Conservation (phyloP, 2,113 vertebrate species). For the pig (Sus scrofa) region T2T-Sscrofa CM000822.6:7785501-7786000, state of each 20-base stretch:
- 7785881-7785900: not conserved
- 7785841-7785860: not conserved
- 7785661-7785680: not conserved
- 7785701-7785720: not conserved
- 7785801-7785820: not conserved
- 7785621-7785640: not conserved
- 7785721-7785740: not conserved
- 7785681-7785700: not conserved
- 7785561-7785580: not conserved
- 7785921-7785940: slow-evolving; percentile 5
- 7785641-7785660: not conserved
- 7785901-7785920: not conserved
- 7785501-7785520: not conserved
- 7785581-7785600: not conserved
- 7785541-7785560: not conserved
- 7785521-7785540: not conserved
- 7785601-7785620: not conserved
- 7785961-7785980: slow-evolving; percentile 49
- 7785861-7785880: not conserved
- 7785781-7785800: not conserved
- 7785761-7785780: no score
- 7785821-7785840: not conserved
- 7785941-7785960: slow-evolving; percentile 40
- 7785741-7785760: not conserved
- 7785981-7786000: slow-evolving; percentile 35